Conservation (phyloP, 2,113 vertebrate genomes). For the Peromyscus leucopus region DNA sequence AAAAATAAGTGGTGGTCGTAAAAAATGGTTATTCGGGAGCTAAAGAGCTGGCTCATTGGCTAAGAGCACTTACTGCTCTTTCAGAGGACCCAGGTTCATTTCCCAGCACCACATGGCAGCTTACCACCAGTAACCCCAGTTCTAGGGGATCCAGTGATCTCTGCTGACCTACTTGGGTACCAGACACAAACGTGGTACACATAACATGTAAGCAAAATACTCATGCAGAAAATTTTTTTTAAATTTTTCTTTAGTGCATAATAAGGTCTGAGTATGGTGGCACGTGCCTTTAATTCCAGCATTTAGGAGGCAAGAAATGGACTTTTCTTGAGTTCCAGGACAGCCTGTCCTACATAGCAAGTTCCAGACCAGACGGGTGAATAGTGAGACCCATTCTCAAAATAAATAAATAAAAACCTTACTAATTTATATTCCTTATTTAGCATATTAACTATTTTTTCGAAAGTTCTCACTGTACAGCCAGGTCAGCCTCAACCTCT, state of each 20-base stretch:
- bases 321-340: neutral
- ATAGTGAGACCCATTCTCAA: neutral
- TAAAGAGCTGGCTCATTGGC: neutral
- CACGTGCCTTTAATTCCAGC: neutral
- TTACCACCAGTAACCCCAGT: neutral
- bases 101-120: neutral
- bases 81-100: neutral
- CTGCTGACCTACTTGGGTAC: neutral
- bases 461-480: neutral
- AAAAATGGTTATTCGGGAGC: neutral
- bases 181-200: neutral
- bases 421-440: slow-evolving; percentile 60
- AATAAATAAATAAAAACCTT: neutral
- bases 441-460: neutral
- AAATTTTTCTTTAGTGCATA: neutral
- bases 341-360: neutral
- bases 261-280: neutral
- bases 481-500: neutral
- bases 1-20: neutral
- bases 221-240: neutral
- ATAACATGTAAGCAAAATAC: neutral
- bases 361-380: neutral
- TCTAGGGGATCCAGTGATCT: neutral
- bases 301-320: neutral
- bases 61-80: neutral